These are phyloP conservation scores for Lottia scabra DNA, from an alignment of 2,888 invertebrate species.

Conservation along the genomic window DNA sequence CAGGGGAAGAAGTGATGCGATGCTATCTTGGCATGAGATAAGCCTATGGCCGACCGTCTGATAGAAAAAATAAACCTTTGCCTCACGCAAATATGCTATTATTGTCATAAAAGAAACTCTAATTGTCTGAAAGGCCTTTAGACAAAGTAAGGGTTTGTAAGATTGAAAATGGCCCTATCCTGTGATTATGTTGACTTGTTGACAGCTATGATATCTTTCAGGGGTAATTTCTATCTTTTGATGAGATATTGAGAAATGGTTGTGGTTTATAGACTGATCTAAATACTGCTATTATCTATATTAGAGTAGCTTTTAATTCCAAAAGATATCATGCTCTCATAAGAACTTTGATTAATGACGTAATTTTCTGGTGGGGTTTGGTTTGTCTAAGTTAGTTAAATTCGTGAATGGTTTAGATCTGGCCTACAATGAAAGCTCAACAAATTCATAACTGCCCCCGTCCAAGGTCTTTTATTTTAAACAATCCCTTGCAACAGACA, in stretches of 20 bases:
- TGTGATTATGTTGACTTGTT: background rate
- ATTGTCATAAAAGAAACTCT: constrained; percentile 3
- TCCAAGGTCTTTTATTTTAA: too few relatives aligned
- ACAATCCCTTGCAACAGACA: too few relatives aligned
- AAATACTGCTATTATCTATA: too few relatives aligned
- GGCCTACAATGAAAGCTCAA: too few relatives aligned
- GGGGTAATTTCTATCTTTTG: background rate
- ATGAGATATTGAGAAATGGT: background rate
- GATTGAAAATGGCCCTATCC: background rate
- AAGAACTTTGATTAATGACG: too few relatives aligned
- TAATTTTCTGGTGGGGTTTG: too few relatives aligned
- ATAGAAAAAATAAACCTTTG: background rate
- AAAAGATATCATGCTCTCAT: too few relatives aligned
- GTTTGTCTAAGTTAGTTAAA: too few relatives aligned
- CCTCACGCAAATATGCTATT: constrained; percentile 4
- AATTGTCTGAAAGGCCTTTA: background rate
- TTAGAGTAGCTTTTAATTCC: too few relatives aligned
- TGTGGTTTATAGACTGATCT: too few relatives aligned
- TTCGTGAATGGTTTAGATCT: too few relatives aligned
- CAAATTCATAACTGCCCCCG: too few relatives aligned
- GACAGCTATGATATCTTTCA: background rate
- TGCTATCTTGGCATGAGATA: constrained; percentile 6
- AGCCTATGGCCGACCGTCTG: background rate
- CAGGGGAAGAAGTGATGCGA: background rate
- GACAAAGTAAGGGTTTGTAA: constrained; percentile 1